These are phyloP conservation scores for Chloromyia formosa DNA, from an alignment of 2,888 invertebrate species.

Conservation along the genomic window DNA sequence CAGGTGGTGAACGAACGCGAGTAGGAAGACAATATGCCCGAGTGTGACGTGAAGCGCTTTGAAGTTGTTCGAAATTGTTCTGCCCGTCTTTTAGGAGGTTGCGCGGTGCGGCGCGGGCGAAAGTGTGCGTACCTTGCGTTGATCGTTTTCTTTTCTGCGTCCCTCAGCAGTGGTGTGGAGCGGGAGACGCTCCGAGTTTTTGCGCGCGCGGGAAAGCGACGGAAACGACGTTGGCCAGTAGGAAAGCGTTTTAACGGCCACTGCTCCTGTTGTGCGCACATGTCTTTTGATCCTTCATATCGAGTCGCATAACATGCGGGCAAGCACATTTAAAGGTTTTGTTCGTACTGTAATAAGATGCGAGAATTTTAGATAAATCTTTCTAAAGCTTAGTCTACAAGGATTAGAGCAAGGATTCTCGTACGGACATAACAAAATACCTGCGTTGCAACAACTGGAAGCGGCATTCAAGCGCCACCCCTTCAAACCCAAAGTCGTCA, in stretches of 20 bases:
- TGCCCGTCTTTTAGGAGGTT: background rate
- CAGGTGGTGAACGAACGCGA: background rate
- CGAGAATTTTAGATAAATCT: background rate
- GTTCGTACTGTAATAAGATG: slow-evolving; percentile 66
- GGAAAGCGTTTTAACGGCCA: too few relatives aligned
- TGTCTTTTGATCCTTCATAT: slow-evolving; percentile 67
- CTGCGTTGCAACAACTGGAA: too few relatives aligned
- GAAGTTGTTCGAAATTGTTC: slow-evolving; percentile 14
- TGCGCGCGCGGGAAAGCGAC: background rate
- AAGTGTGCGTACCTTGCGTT: slow-evolving; percentile 29
- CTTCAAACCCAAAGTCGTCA: too few relatives aligned
- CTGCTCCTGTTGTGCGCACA: too few relatives aligned
- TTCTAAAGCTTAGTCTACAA: background rate
- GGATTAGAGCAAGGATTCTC: too few relatives aligned
- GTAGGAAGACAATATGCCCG: slow-evolving; percentile 28
- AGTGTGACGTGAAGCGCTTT: slow-evolving; percentile 20
- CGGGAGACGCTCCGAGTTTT: background rate
- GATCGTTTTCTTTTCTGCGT: slow-evolving; percentile 28
- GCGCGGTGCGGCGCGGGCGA: slow-evolving; percentile 1
- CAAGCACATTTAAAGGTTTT: slow-evolving; percentile 78
- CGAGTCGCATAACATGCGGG: slow-evolving; percentile 85
- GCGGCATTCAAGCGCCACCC: too few relatives aligned
- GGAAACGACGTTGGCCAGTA: too few relatives aligned
- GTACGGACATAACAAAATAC: too few relatives aligned
- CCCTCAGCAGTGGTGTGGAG: slow-evolving; percentile 6